Conservation (phyloP, 1,140 invertebrate genomes). For the Aphis gossypii region DNA sequence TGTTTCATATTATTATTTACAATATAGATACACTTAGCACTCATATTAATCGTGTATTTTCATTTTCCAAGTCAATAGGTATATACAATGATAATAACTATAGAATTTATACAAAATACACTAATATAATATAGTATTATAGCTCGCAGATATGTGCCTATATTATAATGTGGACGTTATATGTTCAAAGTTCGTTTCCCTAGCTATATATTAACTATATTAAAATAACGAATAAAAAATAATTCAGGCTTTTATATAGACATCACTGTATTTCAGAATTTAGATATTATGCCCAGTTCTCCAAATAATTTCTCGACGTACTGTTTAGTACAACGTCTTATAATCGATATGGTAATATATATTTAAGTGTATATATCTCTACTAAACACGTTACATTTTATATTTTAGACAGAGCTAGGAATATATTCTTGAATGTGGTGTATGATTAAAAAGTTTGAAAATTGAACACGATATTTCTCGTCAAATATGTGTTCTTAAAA, state of each 20-base stretch:
- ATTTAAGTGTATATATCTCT: background rate
- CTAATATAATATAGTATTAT: background rate
- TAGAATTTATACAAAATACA: background rate
- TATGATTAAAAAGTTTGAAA: background rate
- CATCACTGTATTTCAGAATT: background rate
- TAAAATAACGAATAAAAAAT: background rate
- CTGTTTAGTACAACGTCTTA: background rate
- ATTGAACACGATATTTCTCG: background rate
- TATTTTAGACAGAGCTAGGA: background rate
- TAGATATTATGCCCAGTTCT: background rate
- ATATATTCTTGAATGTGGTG: background rate
- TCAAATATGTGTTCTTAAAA: background rate
- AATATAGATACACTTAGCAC: background rate
- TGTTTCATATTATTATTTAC: background rate
- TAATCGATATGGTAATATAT: background rate
- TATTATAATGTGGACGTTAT: background rate
- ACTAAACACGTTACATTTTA: background rate
- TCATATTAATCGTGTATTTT: background rate
- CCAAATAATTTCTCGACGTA: too few species aligned
- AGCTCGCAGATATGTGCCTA: background rate
- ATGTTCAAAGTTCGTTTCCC: background rate
- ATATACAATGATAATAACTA: background rate
- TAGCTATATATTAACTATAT: background rate
- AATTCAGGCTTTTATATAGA: background rate
- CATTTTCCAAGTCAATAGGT: background rate